Evolutionary conservation across 2,113 vertebrate genomes (phyloP).

Genomic region (Nesoenas mayeri): DNA sequence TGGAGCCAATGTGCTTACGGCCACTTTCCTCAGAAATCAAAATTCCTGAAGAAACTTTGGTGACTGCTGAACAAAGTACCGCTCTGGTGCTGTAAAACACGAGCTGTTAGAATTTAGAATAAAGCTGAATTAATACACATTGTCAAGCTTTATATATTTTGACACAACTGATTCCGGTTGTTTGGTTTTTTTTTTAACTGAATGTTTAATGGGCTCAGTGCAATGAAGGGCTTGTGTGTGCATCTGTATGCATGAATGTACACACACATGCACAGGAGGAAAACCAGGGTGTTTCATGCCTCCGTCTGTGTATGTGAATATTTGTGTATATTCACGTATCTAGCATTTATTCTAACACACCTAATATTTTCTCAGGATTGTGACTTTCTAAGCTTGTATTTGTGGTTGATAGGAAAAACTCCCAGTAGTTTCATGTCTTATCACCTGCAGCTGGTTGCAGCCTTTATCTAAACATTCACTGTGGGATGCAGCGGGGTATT

Average conservation of each 20-base stretch:
- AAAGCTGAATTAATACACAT: background rate
- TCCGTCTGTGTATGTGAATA: background rate
- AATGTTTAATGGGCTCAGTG: background rate
- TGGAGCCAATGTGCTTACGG: background rate
- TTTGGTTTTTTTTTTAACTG: background rate
- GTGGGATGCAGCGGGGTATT: slow-evolving; percentile 20
- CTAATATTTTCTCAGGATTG: background rate
- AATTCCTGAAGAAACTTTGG: slow-evolving; percentile 10
- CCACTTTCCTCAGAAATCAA: background rate
- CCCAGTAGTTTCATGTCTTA: background rate
- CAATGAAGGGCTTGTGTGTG: background rate
- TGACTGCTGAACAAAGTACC: background rate
- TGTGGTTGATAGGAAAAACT: background rate
- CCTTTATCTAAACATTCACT: slow-evolving; percentile 32
- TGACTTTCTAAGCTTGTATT: background rate
- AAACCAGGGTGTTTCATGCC: background rate
- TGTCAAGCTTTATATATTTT: background rate
- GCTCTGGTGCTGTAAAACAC: background rate
- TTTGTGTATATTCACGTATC: background rate
- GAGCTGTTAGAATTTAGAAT: background rate
- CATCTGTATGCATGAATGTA: background rate
- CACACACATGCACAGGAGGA: background rate
- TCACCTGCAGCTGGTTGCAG: slow-evolving; percentile 32
- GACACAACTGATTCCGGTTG: fast-evolving
- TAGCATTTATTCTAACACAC: background rate